Base-by-base conservation (phyloP, 2,888 invertebrate genomes). In the Tubiluchus corallicola region DNA sequence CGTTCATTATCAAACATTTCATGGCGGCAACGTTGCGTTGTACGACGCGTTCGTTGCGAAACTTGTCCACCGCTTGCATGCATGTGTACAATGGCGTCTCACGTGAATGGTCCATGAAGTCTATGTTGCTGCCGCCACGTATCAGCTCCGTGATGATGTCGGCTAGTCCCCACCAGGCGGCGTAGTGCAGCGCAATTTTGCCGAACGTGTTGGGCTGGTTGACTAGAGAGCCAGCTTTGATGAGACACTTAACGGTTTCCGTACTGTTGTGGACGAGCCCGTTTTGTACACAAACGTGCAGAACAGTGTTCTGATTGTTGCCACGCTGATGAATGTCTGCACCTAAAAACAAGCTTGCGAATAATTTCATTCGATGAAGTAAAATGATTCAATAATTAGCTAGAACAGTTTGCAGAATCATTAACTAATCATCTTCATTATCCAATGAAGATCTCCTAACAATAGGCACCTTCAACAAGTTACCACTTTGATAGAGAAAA, bases 201-300 rank as follows among this genome's bases (percentile, higher is more conserved):
- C 53, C 53, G 40, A 29, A 46, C 17, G 43, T 37, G 21, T 51
- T 52, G 20, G 47, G 45, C 19, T 46, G 46, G 17, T 50, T 53
- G 9, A 53, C 51, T 16, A 21, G 16, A 21, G 52, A 45, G 2
- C 50, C 50, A 20, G 48, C 48, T 19, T 42, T 16, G n/a, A 53
- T 41, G 9, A 53, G 42, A 17, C 47, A 45, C 15, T 42, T 18
- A 3, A 53, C 48, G 16, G 51, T 49, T 21, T 47, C 46, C 18
- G 46, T 39, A 37, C 47, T 49, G 39, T 53, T 53, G 50, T 65
- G 64, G 19, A 65, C 61, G 21, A 63, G 58, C 29, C 62, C 62
- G 53, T 64, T 64, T 53, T 65, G 63, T 37, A 63, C 63, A 58
- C 64, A 64, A 41, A 65, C 60, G 51, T 63, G 64, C 45, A 65